Evolutionary conservation across 2,113 vertebrate species (phyloP).

Genomic region (Marmota monax): DNA sequence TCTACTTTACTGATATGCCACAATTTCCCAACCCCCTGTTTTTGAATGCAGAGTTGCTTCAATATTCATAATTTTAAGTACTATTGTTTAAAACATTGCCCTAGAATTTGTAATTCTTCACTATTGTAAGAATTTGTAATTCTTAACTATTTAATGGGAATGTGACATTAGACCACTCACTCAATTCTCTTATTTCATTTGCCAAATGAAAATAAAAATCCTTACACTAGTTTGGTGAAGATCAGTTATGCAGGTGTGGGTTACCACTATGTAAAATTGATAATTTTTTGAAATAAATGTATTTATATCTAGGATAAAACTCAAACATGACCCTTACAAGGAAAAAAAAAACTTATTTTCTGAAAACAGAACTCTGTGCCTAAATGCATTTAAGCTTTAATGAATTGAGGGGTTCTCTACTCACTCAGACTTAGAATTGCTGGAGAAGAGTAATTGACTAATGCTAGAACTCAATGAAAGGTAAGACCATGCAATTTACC

Average conservation of each 20-base stretch:
- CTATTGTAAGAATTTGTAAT: not conserved
- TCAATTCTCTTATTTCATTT: not conserved
- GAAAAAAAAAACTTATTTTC: not conserved
- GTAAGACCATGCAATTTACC: not conserved
- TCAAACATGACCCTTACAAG: not conserved
- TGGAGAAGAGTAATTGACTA: not conserved
- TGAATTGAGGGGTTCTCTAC: not conserved
- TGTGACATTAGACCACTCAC: not conserved
- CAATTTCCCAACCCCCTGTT: not conserved
- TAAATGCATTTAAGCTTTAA: not conserved
- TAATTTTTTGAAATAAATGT: not conserved
- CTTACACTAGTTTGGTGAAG: not conserved
- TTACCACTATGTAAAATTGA: not conserved
- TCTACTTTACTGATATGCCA: not conserved
- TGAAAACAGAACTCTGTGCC: not conserved
- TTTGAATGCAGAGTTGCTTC: not conserved
- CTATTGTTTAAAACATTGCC: not conserved
- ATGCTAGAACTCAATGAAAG: not conserved
- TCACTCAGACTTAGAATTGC: constrained; percentile 5
- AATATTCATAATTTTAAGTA: not conserved
- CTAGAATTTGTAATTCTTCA: not conserved
- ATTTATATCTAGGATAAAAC: not conserved
- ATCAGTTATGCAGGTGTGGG: not conserved
- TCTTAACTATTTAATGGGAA: constrained; percentile 7
- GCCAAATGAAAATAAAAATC: not conserved